These are phyloP conservation scores for Meganola albula DNA, from an alignment of 2,888 invertebrate species.

Conservation along the genomic window DNA sequence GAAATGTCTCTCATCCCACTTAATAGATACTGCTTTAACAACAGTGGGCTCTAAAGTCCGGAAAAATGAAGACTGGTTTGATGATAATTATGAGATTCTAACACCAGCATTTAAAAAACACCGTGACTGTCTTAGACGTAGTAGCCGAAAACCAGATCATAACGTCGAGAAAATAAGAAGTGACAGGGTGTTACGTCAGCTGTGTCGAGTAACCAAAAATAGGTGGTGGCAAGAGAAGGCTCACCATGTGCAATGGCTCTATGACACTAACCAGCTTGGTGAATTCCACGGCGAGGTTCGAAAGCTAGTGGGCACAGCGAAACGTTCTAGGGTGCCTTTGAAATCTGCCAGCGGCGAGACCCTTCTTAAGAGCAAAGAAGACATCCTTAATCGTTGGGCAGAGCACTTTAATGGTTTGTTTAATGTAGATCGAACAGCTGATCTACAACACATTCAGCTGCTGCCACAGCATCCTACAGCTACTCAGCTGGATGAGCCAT, in stretches of 20 bases:
- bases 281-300: background rate
- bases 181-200: background rate
- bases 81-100: conserved; percentile 5
- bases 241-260: too few relatives aligned
- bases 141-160: background rate
- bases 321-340: background rate
- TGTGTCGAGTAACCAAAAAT: background rate
- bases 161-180: background rate
- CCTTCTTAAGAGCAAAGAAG: background rate
- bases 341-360: background rate
- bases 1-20: background rate
- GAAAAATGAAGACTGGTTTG: conserved; percentile 4
- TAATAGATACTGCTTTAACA: background rate
- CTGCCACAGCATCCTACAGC: background rate
- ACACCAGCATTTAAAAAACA: background rate
- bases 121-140: background rate
- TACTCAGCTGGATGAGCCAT: background rate
- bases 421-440: background rate
- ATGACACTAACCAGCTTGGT: too few relatives aligned
- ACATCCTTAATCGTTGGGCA: background rate
- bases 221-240: conserved; percentile 11
- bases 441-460: background rate
- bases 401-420: conserved; percentile 1
- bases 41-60: background rate
- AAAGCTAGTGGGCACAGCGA: background rate